Percentiles rank a stretch among this genome's conserved stretches.
phyloP scores from a whole-genome alignment of 2,888 invertebrate genomes.

The Hirudinaria manillensis region DNA sequence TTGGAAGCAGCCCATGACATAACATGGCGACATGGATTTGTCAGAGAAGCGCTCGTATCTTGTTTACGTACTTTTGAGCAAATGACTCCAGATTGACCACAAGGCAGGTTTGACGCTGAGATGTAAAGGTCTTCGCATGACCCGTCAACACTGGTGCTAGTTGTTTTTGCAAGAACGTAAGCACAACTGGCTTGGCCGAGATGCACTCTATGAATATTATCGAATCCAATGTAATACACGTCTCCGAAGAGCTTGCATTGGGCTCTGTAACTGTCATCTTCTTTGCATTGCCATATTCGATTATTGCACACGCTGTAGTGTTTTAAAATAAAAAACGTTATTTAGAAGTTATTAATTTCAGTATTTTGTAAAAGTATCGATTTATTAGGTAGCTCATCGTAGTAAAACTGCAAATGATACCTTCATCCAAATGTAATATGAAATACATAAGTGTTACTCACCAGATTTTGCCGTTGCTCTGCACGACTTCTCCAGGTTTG shows the following conservation, averaged over 20 bases:
- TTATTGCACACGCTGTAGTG: constrained; percentile 23
- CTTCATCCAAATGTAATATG: neutral
- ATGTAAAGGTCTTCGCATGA: constrained; percentile 19
- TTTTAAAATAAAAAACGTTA: neutral
- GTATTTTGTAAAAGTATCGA: too few relatives aligned
- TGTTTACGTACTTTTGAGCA: constrained; percentile 23
- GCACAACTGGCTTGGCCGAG: constrained; percentile 17
- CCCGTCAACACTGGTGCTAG: neutral
- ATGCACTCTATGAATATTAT: constrained; percentile 14
- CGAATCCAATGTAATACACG: constrained; percentile 27
- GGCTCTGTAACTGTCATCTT: constrained; percentile 13
- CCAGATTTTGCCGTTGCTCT: constrained; percentile 46
- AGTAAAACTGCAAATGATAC: neutral
- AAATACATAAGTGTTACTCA: constrained; percentile 33
- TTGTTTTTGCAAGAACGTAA: constrained; percentile 18
- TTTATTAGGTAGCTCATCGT: too few relatives aligned
- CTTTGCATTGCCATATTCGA: constrained; percentile 28
- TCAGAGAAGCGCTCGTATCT: neutral
- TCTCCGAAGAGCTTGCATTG: constrained; percentile 30
- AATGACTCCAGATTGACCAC: constrained; percentile 29
- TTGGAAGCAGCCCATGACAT: too few relatives aligned
- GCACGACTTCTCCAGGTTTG: constrained; percentile 39
- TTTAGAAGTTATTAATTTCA: neutral
- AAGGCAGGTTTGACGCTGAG: constrained; percentile 18
- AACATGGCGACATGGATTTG: too few relatives aligned